phyloP scores from a whole-genome alignment of 1,140 invertebrate genomes.

The Scaptomyza pallida region DNA sequence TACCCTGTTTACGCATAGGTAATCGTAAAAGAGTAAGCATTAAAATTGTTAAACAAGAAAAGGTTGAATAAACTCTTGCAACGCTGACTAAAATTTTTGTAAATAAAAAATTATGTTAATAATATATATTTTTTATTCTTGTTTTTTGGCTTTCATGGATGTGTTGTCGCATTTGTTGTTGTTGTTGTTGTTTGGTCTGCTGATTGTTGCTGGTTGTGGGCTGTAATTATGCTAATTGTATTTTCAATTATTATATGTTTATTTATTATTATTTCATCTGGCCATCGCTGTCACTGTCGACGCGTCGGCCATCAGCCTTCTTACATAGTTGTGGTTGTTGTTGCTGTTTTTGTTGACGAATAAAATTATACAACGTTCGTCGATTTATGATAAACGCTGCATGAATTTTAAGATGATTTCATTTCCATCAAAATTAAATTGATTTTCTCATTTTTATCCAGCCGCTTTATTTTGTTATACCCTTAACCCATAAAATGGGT shows the following conservation, averaged over 20 bases:
- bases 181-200: neutral
- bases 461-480: neutral
- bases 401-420: constrained; percentile 75
- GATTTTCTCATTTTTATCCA: constrained; percentile 44
- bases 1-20: neutral
- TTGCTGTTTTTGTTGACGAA: constrained; percentile 46
- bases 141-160: constrained; percentile 1
- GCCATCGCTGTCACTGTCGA: constrained; percentile 2
- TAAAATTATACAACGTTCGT: constrained; percentile 71
- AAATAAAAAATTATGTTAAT: constrained; percentile 78
- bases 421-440: constrained; percentile 73
- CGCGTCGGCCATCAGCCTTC: neutral
- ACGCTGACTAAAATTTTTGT: constrained; percentile 70
- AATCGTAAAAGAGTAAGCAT: neutral
- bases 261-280: constrained; percentile 74
- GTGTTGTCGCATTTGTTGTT: constrained; percentile 17
- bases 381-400: constrained; percentile 71
- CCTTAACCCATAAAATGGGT: too few relatives aligned
- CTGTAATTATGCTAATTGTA: constrained; percentile 78
- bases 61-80: constrained; percentile 29
- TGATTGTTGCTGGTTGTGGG: constrained; percentile 17
- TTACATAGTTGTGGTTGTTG: neutral
- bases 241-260: constrained; percentile 80
- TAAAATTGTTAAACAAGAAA: constrained; percentile 33
- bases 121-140: constrained; percentile 52